Base-by-base conservation (phyloP, 2,888 invertebrate genomes). In the Baccha elongata region DNA sequence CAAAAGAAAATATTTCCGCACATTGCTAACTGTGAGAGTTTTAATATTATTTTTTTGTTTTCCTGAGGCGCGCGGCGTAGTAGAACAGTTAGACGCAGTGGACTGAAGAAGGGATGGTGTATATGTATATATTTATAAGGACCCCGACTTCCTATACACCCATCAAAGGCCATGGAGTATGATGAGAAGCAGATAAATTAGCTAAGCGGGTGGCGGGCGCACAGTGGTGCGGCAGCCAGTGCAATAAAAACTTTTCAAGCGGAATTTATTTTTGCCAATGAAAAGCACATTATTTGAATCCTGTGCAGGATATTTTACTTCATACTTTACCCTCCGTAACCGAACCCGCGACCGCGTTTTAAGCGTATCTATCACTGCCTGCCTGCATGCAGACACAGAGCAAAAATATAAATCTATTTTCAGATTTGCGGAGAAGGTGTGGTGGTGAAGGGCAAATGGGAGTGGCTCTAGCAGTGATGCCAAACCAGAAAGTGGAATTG, bases 251-350 rank as follows among this genome's bases (percentile, higher is more conserved):
- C 83, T 83, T 83, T 83, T 40, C 83, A 78, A 73, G 72, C 83
- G 78, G 83, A 83, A 83, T 83, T 83, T 83, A 83, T 83, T 83
- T 72, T 83, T 83, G 78, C 83, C 83, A 83, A 83, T 83, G 83
- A 83, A 83, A 78, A 83, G 78, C 72, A 83, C 78, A 83, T 83
- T 83, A 83, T 83, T 83, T 78, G 83, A 83, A 83, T 83, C 78
- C 78, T 73, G 53, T 65, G 83, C 67, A 55, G 76, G 67, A 73
- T 76, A 83, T 60, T 60, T 29, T 42, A 17, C 42, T 42, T 3
- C 42, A 19, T n/a, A 19, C 26, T 8, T n/a, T 11, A 3, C 8
- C 15, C 42, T 17, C 52, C 52, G 13, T 32, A 21, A 0, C n/a
- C n/a, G n/a, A n/a, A n/a, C 23, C n/a, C 15, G 13, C 13, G 17